These are phyloP conservation scores for Tyrannus savana DNA, from an alignment of 2,113 vertebrate genomes.

Conservation along the genomic window DNA sequence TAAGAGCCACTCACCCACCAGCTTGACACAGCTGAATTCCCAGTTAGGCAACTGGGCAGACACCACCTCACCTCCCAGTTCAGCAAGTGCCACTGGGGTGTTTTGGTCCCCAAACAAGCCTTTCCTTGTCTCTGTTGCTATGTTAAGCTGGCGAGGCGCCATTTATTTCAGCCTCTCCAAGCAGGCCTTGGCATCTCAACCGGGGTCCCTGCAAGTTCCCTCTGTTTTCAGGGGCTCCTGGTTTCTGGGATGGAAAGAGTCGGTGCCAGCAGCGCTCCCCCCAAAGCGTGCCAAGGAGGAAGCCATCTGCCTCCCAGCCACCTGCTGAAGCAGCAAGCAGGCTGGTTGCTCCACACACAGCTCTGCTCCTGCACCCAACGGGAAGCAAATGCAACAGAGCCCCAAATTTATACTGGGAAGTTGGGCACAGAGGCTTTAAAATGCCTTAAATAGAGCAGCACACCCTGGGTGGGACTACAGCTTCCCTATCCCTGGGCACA, in stretches of 20 bases:
- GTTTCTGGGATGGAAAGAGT: background rate
- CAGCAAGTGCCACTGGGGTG: background rate
- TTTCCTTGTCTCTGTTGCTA: constrained; percentile 33
- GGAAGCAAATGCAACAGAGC: background rate
- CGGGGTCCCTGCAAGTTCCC: background rate
- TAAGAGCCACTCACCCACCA: background rate
- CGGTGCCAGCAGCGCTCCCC: accelerated
- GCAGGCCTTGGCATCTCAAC: background rate
- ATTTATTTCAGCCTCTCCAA: background rate
- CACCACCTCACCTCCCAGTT: background rate
- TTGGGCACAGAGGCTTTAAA: background rate
- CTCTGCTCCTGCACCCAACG: background rate
- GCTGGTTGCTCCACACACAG: accelerated
- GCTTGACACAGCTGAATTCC: background rate
- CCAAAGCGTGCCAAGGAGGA: background rate
- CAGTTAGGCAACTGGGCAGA: background rate
- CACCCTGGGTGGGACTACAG: background rate
- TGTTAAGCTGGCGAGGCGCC: background rate
- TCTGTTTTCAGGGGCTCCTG: background rate
- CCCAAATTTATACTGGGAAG: background rate
- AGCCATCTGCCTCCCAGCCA: background rate
- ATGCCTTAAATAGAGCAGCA: background rate
- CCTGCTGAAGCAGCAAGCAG: background rate
- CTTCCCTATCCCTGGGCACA: background rate
- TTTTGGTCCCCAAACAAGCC: background rate